Evolutionary conservation across 2,113 vertebrate genomes (phyloP).

Genomic region (Corythoichthys haematopterus): DNA sequence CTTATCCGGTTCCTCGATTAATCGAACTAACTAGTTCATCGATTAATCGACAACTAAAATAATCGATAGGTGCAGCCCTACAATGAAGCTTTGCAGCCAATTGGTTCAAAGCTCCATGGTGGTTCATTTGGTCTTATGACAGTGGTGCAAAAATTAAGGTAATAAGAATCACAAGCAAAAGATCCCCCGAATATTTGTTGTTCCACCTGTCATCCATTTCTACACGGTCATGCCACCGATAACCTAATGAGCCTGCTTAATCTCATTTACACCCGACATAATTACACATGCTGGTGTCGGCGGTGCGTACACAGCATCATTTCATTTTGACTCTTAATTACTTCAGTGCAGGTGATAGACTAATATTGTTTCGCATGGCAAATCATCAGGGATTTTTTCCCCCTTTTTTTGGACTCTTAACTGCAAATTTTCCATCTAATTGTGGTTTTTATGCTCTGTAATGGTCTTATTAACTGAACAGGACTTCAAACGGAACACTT

Average conservation of each 20-base stretch:
- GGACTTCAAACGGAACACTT: conserved; percentile 43
- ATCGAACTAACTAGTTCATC: too few species aligned
- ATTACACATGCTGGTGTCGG: background rate
- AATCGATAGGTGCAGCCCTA: too few species aligned
- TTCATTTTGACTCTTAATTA: background rate
- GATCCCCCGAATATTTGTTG: background rate
- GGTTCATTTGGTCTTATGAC: too few species aligned
- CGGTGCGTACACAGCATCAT: background rate
- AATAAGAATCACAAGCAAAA: too few species aligned
- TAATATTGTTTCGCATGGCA: background rate
- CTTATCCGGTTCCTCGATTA: too few species aligned
- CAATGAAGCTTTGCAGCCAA: too few species aligned
- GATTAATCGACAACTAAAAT: too few species aligned
- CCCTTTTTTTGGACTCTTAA: background rate
- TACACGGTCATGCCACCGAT: background rate
- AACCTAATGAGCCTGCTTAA: background rate
- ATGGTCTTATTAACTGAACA: conserved; percentile 38
- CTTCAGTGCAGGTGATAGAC: background rate
- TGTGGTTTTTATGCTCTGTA: conserved; percentile 38
- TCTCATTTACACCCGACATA: background rate
- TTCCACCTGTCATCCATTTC: background rate
- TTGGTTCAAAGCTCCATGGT: too few species aligned
- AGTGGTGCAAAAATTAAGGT: too few species aligned
- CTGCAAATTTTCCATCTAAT: conserved; percentile 39
- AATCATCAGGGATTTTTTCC: background rate